Conservation (phyloP, 2,113 vertebrate genomes). For the Ancistrus triradiatus region DNA sequence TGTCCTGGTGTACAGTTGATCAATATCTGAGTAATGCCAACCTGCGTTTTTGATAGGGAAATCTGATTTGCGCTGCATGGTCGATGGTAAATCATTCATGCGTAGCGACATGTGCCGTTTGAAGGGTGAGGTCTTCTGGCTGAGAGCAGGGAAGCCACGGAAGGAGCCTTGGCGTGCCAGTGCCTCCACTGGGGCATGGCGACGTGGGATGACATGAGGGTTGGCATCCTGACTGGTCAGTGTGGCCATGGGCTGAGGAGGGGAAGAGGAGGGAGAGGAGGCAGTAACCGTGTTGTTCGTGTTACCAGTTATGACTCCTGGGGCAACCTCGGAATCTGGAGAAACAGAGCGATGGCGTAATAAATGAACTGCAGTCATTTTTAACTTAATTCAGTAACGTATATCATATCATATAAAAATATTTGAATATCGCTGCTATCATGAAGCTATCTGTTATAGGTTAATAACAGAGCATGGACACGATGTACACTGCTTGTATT, state of each 20-base stretch:
- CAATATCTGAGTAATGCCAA: slow-evolving; percentile 60
- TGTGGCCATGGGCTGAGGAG: slow-evolving; percentile 72
- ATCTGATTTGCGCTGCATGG: slow-evolving; percentile 92
- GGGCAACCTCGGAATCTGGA: slow-evolving; percentile 72
- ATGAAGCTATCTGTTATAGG: too few species aligned
- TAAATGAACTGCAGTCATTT: too few species aligned
- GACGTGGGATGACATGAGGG: slow-evolving; percentile 85
- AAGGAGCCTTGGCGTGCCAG: slow-evolving; percentile 95
- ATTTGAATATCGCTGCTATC: too few species aligned
- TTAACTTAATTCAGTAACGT: too few species aligned
- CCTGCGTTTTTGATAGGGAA: slow-evolving; percentile 90
- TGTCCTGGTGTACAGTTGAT: too few species aligned
- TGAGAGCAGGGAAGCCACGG: slow-evolving; percentile 91
- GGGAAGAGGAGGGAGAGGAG: slow-evolving; percentile 77
- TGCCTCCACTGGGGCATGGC: slow-evolving; percentile 89
- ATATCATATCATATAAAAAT: too few species aligned
- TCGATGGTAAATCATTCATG: slow-evolving; percentile 95
- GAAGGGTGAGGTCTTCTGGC: slow-evolving; percentile 97
- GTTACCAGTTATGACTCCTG: slow-evolving; percentile 36
- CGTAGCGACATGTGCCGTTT: slow-evolving; percentile 92
- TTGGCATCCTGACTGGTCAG: slow-evolving; percentile 72
- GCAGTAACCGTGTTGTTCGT: slow-evolving; percentile 55
- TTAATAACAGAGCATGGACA: too few species aligned
- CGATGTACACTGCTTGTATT: too few species aligned
- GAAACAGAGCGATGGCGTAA: slow-evolving; percentile 24